A percentile compares a stretch with the other conserved stretches of the same genome.
phyloP scores from a whole-genome alignment of 2,888 invertebrate species.

The Dromius quadrimaculatus region DNA sequence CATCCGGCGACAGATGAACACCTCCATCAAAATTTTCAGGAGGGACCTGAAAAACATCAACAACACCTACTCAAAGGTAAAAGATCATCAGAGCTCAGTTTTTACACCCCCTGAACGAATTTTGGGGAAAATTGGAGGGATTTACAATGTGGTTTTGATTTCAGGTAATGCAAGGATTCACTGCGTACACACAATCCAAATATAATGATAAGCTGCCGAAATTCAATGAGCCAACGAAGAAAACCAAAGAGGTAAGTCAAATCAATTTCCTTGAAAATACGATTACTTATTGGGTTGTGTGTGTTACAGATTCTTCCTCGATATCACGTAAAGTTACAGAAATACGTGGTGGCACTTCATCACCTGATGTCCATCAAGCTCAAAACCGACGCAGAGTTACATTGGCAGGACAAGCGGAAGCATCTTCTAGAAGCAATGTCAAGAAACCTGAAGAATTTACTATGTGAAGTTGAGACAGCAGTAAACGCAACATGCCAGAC shows the following conservation, averaged over 20 bases:
- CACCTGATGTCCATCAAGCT: constrained; percentile 61
- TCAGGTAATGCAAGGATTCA: background rate
- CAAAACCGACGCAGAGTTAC: constrained; percentile 59
- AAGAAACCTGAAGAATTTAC: constrained; percentile 64
- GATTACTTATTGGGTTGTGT: background rate
- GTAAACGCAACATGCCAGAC: constrained; percentile 58
- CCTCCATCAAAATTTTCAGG: background rate
- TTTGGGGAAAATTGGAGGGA: too few species aligned
- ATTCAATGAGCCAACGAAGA: background rate
- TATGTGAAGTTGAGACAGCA: constrained; percentile 73
- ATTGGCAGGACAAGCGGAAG: constrained; percentile 57
- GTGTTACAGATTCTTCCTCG: constrained; percentile 72
- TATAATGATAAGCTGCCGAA: background rate
- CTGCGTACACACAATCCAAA: background rate
- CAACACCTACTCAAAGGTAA: constrained; percentile 2
- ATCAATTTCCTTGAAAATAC: background rate
- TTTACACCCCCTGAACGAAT: too few species aligned
- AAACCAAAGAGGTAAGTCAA: constrained; percentile 17
- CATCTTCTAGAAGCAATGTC: constrained; percentile 62
- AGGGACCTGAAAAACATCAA: constrained; percentile 4
- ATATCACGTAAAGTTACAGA: constrained; percentile 70
- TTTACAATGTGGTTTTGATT: background rate
- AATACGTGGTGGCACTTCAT: constrained; percentile 68
- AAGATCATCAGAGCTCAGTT: background rate
- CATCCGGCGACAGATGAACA: background rate